phyloP scores from a whole-genome alignment of 2,113 vertebrate species.

The Fulmarus glacialis region DNA sequence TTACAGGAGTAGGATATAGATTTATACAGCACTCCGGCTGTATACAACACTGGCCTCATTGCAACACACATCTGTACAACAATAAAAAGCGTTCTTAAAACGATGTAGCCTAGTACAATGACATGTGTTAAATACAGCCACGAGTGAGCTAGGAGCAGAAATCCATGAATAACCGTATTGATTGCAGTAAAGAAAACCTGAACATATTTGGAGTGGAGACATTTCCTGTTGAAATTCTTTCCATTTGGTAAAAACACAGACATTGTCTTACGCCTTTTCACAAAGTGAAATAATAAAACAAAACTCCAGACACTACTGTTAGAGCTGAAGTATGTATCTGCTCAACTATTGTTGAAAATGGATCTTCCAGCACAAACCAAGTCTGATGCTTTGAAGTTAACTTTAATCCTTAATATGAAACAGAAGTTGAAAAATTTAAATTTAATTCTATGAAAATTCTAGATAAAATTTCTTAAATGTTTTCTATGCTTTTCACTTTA shows the following conservation, averaged over 20 bases:
- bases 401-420: not conserved
- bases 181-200: conserved; percentile 28
- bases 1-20: not conserved
- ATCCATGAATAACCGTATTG: conserved; percentile 46
- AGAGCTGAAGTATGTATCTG: not conserved
- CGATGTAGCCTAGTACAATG: not conserved
- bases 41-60: not conserved
- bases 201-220: not conserved
- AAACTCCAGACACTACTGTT: not conserved
- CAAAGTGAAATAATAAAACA: not conserved
- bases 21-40: not conserved
- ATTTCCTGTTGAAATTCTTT: not conserved
- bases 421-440: not conserved
- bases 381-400: not conserved
- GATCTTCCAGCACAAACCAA: not conserved
- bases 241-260: not conserved
- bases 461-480: not conserved
- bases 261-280: conserved; percentile 4
- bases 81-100: not conserved
- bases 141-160: not conserved
- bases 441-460: not conserved
- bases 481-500: not conserved
- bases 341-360: not conserved
- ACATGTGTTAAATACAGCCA: conserved; percentile 29
- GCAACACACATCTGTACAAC: not conserved